Evolutionary conservation across 2,888 invertebrate genomes (phyloP), one percentile per base, ranked within the genome.

Genomic region (Lamellibrachia columna): DNA sequence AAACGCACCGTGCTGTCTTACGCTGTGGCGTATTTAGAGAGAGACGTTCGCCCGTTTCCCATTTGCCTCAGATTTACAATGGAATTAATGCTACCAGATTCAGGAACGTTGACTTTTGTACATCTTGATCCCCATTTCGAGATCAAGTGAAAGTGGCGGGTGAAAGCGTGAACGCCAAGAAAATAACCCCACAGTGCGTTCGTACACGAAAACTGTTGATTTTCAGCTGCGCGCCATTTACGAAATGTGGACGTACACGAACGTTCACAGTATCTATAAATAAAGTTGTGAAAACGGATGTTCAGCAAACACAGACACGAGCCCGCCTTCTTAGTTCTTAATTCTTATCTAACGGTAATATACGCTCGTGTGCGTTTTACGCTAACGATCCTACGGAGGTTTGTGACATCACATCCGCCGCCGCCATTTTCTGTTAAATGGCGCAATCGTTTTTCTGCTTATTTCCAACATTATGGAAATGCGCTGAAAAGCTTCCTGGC

Each of bases 331-430:
- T 3, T 22, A 22, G 75, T 75, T 75, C 75, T 22, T 75, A 6
- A n/a, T n/a, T 75, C n/a, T 75, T 75, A 22, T 75, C n/a, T 75
- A 75, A 75, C 75, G 75, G 75, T 75, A 75, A 75, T 75, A 75
- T 75, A n/a, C 75, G 75, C 75, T 22, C 75, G 75, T 75, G 75
- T 75, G 75, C 22, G 22, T 75, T 22, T 75, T 75, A 75, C 75
- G 75, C 75, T 75, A 75, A 4, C 22, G 75, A 4, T 22, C 22
- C 75, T 15, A 11, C 22, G 75, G 75, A 75, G 75, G 22, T 75
- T 75, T 75, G 75, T 75, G 75, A 75, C 75, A 75, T 75, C 75
- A 75, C 22, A 75, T 75, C 75, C 75, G 75, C 22, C 22, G 75
- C 22, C 75, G 75, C 75, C 75, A 75, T 75, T 75, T 15, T 11